Base-by-base conservation (phyloP, 1,140 invertebrate species). In the Sitodiplosis mosellana region DNA sequence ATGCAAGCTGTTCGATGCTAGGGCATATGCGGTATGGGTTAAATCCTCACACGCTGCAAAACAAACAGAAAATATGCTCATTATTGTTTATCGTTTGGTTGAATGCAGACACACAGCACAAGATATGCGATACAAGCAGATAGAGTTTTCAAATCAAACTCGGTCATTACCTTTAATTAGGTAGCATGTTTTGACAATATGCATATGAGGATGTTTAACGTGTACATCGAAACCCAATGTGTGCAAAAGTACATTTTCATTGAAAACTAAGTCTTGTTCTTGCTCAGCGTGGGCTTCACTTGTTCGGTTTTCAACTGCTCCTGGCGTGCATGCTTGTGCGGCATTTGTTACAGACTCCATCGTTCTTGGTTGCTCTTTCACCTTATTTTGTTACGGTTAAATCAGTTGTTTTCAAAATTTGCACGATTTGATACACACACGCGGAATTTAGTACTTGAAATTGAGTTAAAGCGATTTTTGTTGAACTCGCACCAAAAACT, bases 1-100 rank as follows among this genome's bases (percentile, higher is more conserved):
- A 67, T 96, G 91, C 21, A 98, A 71, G 66, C 90, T 94, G 71
- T 95, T 96, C 38, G 92, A 95, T 52, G 93, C 92, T 82, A 96
- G 87, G 66, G 94, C 93, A 72, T 97, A 97, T 0, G 91, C 93
- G 34, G 90, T 94, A 69, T 96, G 89, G 33, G 91, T 88, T 53
- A 97, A 72, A 67, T 96, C 91, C 70, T 94, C 95, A 58, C 82
- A 83, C 42, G 87, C 88, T 91, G 75, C 52, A 74, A 69, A 52
- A 54, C 50, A 48, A 48, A 53, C 22, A 38, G 14, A 2, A 17
- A 38, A 38, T 12, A n/a, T n/a, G n/a, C n/a, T n/a, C n/a, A n/a
- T n/a, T n/a, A n/a, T n/a, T n/a, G n/a, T n/a, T n/a, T n/a, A n/a
- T n/a, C n/a, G n/a, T n/a, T n/a, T n/a, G n/a, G n/a, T n/a, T n/a